phyloP scores from a whole-genome alignment of 2,113 vertebrate species.

The Columba livia region DNA sequence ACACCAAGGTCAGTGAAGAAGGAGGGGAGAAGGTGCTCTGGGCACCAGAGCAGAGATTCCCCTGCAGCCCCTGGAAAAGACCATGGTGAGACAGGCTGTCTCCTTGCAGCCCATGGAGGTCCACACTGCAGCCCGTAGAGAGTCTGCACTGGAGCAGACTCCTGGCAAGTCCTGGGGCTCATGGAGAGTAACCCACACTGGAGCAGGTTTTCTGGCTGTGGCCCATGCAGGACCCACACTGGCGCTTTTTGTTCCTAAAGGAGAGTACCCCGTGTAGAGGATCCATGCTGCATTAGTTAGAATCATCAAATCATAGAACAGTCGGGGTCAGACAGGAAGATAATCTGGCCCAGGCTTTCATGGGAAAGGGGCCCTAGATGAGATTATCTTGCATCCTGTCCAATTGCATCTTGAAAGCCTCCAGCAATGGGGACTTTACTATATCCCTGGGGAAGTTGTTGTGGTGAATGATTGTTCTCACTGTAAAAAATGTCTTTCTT shows the following conservation, averaged over 20 bases:
- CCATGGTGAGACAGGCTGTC: too few species aligned
- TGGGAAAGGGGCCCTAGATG: background rate
- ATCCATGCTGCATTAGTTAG: background rate
- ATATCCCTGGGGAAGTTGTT: background rate
- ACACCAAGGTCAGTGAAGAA: background rate
- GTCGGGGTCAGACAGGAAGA: background rate
- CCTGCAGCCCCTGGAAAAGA: background rate
- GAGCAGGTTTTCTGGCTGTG: too few species aligned
- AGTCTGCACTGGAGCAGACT: background rate
- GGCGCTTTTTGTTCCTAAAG: too few species aligned
- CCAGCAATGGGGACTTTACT: background rate
- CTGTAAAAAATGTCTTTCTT: background rate
- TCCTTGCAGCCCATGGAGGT: too few species aligned
- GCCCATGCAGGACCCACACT: too few species aligned
- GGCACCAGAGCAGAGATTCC: background rate
- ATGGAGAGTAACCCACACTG: too few species aligned
- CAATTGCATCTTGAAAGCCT: background rate
- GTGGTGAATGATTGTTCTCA: background rate
- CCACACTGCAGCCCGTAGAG: background rate
- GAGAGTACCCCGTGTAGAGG: background rate
- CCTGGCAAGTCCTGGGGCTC: background rate
- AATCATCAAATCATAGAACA: background rate
- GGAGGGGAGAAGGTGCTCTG: background rate
- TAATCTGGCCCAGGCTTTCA: background rate
- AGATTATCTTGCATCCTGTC: background rate